Conservation (phyloP, 2,797 vertebrate species). For the Danio albolineatus region DNA sequence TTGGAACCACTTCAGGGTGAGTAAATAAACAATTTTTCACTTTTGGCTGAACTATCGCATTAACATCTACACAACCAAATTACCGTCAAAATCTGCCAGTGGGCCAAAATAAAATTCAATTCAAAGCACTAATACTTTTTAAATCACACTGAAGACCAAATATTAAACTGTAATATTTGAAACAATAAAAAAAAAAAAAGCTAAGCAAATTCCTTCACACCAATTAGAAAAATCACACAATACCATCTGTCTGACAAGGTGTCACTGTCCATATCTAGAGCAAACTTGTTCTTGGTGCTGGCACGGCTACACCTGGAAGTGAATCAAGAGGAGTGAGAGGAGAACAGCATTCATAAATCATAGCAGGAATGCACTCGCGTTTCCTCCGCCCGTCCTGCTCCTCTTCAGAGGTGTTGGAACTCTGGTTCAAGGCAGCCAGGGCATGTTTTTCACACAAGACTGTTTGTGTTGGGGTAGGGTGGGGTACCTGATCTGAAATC, state of each 20-base stretch:
- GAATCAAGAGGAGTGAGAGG: constrained; percentile 53
- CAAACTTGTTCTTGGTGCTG: constrained; percentile 19
- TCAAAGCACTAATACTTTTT: background rate
- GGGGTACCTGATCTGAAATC: constrained; percentile 21
- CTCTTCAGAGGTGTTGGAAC: constrained; percentile 54
- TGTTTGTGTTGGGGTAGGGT: constrained; percentile 12
- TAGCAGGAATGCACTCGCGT: constrained; percentile 71
- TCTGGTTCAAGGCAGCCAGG: constrained; percentile 46
- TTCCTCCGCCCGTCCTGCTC: constrained; percentile 67
- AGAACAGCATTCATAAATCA: constrained; percentile 72
- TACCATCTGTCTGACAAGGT: constrained; percentile 4
- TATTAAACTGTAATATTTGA: background rate
- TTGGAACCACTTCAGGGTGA: no score
- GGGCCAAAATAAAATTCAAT: background rate
- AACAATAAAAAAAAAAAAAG: background rate
- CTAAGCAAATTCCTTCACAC: constrained; percentile 1
- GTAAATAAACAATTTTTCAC: no score
- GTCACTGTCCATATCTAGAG: constrained; percentile 9
- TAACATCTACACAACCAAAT: no score
- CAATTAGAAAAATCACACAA: background rate
- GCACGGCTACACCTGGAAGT: constrained; percentile 61
- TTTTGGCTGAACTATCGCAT: no score
- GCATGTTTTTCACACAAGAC: constrained; percentile 32
- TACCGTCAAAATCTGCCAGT: background rate
- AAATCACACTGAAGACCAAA: constrained; percentile 1